Evolutionary conservation across 2,888 invertebrate genomes (phyloP).

Genomic region (Alviniconcha strummeri): DNA sequence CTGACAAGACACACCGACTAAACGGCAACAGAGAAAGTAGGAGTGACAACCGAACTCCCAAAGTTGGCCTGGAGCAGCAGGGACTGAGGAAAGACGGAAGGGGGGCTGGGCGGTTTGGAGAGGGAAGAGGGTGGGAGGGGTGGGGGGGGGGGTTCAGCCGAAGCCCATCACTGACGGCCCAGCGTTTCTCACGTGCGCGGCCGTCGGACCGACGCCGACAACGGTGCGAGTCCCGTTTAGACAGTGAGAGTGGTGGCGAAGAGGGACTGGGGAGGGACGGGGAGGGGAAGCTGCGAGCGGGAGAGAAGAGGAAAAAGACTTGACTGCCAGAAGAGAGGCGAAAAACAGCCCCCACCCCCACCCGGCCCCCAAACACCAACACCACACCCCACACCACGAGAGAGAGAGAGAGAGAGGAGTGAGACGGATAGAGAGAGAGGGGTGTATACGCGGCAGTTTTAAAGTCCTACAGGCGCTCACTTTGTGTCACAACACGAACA

Average conservation of each 20-base stretch:
- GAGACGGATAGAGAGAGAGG: background rate
- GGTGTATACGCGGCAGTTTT: background rate
- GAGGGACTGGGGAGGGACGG: background rate
- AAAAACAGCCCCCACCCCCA: no score
- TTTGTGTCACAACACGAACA: no score
- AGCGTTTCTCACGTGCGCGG: slow-evolving; percentile 15
- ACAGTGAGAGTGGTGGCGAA: background rate
- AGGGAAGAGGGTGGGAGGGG: background rate
- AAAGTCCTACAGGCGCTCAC: no score
- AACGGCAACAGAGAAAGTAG: no score
- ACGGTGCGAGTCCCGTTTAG: background rate
- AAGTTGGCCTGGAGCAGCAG: background rate
- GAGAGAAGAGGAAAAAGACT: background rate
- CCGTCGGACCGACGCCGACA: background rate
- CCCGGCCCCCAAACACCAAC: no score
- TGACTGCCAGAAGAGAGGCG: background rate
- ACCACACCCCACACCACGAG: background rate
- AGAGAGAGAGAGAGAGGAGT: background rate
- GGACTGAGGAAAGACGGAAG: background rate
- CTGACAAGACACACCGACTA: no score
- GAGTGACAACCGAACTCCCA: no score
- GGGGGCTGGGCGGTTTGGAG: background rate
- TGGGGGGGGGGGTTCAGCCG: background rate
- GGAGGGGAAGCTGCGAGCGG: background rate
- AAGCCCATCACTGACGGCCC: background rate